phyloP scores from a whole-genome alignment of 2,888 invertebrate genomes.

The Leptopilina myrica region DNA sequence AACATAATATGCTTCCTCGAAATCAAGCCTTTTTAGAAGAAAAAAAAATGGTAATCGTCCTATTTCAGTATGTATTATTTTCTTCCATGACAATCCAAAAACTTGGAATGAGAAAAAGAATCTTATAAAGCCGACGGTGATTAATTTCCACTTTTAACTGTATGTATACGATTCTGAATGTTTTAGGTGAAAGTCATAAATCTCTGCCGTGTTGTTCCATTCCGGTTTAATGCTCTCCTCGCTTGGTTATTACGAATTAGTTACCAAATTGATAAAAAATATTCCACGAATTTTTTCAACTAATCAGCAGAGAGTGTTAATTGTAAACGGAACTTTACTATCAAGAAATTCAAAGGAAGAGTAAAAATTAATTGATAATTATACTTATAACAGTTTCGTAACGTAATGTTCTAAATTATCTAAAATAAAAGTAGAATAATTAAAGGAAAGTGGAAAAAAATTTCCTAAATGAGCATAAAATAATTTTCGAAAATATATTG shows the following conservation, averaged over 20 bases:
- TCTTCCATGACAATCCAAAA: neutral
- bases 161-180: neutral
- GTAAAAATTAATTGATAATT: too few species aligned
- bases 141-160: conserved; percentile 35
- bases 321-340: too few species aligned
- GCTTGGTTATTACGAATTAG: too few species aligned
- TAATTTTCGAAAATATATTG: neutral
- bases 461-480: too few species aligned
- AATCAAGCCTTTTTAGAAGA: neutral
- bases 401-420: too few species aligned
- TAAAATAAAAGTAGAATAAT: too few species aligned
- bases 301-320: too few species aligned
- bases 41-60: conserved; percentile 29
- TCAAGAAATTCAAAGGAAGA: too few species aligned
- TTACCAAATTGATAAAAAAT: too few species aligned
- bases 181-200: neutral
- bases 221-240: neutral
- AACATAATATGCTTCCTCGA: conserved; percentile 30
- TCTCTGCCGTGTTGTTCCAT: neutral
- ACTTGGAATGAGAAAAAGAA: conserved; percentile 11
- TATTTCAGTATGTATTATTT: conserved; percentile 18
- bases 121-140: conserved; percentile 32
- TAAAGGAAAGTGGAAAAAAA: too few species aligned
- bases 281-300: too few species aligned
- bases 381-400: too few species aligned